Evolutionary conservation across 1,140 invertebrate genomes (phyloP), one percentile per base, ranked within the genome.

Genomic region (Antheraea pernyi): DNA sequence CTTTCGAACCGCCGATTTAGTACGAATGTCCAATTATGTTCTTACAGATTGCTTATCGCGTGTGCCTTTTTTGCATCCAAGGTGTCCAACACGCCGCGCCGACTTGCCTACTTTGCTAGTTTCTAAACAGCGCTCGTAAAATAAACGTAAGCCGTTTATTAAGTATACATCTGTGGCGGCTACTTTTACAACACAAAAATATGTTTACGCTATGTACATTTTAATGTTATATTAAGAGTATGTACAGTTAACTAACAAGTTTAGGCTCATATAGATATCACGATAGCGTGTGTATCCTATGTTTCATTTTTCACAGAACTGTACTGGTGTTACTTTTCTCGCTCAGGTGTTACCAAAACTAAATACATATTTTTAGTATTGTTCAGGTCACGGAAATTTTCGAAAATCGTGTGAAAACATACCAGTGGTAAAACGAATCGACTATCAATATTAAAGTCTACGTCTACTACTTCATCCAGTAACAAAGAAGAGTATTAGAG

Each of bases 1-100:
- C 78, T 82, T 87, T 78, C 77, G 70, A 77, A 85, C 85, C 84
- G 69, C 46, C 73, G 59, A 74, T 73, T 77, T 70, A 80, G 78
- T 67, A 77, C 82, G 82, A 84, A 86, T 79, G 79, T 81, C 79
- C 80, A 86, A 86, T 85, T 84, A 89, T 80, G 73, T 74, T 75
- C 73, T 79, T 69, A 79, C 70, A 79, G 76, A 80, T 75, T 68
- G 73, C 77, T 70, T 53, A 53, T 53, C 18, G 42, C 19, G 39
- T 62, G 46, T 73, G 66, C 70, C 75, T 76, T 71, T 70, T 81
- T 77, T 80, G 74, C 76, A 81, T 81, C 79, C 78, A 81, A 79
- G 75, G 71, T 80, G 72, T 70, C 70, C 59, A 65, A 64, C 73
- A 22, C 63, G 63, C 16, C 59, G 67, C 30, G 74, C 66, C 62